These are phyloP conservation scores for Agelaius tricolor DNA, from an alignment of 2,113 vertebrate species.

Conservation along the genomic window DNA sequence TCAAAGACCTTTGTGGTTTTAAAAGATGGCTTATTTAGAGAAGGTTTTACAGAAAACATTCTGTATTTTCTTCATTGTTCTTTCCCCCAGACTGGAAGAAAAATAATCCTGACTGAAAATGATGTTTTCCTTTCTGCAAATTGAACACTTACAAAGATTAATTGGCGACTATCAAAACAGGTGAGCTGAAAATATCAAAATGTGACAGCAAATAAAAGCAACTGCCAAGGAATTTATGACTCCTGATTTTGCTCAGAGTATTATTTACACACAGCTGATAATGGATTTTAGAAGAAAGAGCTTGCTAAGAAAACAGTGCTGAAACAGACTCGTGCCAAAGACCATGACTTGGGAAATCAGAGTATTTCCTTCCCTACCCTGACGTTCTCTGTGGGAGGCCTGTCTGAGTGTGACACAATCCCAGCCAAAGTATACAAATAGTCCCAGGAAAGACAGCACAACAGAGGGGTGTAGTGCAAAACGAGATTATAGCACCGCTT, in stretches of 20 bases:
- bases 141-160: constrained; percentile 8
- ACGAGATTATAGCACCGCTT: background rate
- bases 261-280: background rate
- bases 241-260: background rate
- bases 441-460: background rate
- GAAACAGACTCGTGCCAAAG: background rate
- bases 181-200: constrained; percentile 18
- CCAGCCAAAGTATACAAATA: background rate
- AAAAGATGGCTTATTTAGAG: background rate
- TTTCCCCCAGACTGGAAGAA: constrained; percentile 42
- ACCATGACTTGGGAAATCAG: background rate
- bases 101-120: constrained; percentile 38
- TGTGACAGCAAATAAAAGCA: background rate
- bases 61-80: background rate
- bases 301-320: background rate
- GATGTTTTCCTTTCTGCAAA: background rate
- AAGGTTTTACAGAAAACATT: constrained; percentile 1
- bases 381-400: background rate
- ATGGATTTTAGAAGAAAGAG: background rate
- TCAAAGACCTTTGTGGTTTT: background rate
- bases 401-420: background rate
- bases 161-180: constrained; percentile 11
- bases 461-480: background rate
- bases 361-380: background rate
- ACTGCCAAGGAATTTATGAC: background rate